Evolutionary conservation across 37 sponge, comb jelly and placozoan species (phyloP), one percentile per base, ranked within the genome.

Genomic region (Petrosia ficiformis): DNA sequence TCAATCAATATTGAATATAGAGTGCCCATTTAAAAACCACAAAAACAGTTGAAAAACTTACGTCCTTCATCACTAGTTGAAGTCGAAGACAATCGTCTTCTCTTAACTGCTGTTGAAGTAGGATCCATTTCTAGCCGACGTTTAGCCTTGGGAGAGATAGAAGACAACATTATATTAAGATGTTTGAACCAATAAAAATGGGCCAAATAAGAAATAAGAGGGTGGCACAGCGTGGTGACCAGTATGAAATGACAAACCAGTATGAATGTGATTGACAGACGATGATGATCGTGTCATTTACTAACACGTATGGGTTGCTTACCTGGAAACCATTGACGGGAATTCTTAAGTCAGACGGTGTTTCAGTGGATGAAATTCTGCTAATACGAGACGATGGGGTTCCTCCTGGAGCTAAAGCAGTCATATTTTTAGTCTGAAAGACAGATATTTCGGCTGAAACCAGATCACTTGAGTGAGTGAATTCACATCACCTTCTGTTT

Each of bases 111-210:
- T 35, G 83, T 63, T 4, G 65, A 68, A 19, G 14, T 14, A 14
- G 54, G 54, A 60, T 81, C 82, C 83, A 87, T 82, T 38, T 87
- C 82, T 37, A 87, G 78, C 48, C 81, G 76, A 29, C 87, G 67
- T 38, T 87, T 87, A 14, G 72, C 87, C 87, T 87, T 11, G 11
- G 63, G 63, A 22, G 26, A 22, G 63, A 48, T 8, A 48, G 54
- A 82, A 24, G 33, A 57, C 0, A 34, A 39, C 57, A n/a, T n/a
- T 48, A 58, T 42, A 26, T 29, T 28, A 34, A 41, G 26, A 1
- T 44, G 64, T 32, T 4, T 68, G 4, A 36, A 38, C 38, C 28
- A 29, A 37, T 30, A 41, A 39, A 4, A 48, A 35, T 25, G 28
- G 10, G 3, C 43, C 24, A 26, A 72, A 52, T 37, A 22, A 72